These are phyloP conservation scores for Morus bassanus DNA, from an alignment of 2,797 vertebrate genomes.

Conservation along the genomic window DNA sequence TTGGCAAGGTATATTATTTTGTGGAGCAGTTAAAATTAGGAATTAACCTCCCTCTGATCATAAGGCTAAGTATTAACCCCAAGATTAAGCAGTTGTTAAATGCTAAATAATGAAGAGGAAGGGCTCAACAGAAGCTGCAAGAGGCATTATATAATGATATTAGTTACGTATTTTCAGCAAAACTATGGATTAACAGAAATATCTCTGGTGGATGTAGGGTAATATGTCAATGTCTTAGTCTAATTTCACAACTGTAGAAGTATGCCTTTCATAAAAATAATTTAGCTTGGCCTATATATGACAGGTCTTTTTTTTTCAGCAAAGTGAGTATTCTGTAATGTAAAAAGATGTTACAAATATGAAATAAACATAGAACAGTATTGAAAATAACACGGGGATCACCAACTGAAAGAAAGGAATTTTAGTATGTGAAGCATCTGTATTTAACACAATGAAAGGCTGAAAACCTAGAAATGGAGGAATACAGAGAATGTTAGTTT, in stretches of 20 bases:
- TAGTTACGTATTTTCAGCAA: background rate
- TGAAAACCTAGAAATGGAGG: background rate
- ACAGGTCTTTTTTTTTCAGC: background rate
- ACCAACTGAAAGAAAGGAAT: background rate
- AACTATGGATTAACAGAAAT: background rate
- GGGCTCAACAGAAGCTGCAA: background rate
- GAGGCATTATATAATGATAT: background rate
- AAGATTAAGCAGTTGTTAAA: background rate
- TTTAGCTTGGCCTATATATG: background rate
- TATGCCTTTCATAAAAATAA: background rate
- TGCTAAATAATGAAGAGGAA: background rate
- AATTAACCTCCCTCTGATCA: background rate
- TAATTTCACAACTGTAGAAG: background rate
- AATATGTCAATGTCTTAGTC: background rate
- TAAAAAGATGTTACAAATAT: background rate
- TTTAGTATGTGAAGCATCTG: background rate
- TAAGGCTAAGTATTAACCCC: constrained; percentile 18
- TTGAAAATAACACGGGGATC: background rate
- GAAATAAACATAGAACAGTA: background rate
- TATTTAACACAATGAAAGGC: background rate
- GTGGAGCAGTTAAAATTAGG: background rate
- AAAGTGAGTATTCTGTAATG: background rate
- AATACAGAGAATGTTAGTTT: background rate
- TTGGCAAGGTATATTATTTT: background rate
- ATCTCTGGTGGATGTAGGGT: background rate